A percentile compares a stretch with the other conserved stretches of the same genome.
Conservation (phyloP, 2,797 vertebrate genomes). For the Aulostomus chinensis region DNA sequence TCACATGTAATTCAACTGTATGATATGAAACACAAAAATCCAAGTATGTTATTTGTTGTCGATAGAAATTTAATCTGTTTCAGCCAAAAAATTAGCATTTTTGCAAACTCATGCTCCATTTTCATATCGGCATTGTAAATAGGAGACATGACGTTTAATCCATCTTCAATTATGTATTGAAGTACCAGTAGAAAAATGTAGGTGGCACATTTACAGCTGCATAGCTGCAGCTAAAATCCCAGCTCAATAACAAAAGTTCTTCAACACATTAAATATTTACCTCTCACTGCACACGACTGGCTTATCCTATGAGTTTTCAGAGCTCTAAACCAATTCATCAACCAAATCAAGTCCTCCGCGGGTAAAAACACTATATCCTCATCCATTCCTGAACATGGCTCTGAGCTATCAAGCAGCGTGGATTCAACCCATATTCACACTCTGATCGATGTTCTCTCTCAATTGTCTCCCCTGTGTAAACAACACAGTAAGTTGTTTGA, state of each 20-base stretch:
- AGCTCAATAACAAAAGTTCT: conserved; percentile 74
- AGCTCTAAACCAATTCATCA: conserved; percentile 64
- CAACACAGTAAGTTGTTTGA: conserved; percentile 68
- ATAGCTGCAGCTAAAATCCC: conserved; percentile 61
- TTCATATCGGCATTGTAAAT: conserved; percentile 19
- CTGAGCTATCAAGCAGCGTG: conserved; percentile 45
- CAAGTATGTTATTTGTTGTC: no score
- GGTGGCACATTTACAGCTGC: conserved; percentile 57
- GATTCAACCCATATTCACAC: conserved; percentile 44
- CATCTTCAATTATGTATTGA: conserved; percentile 13
- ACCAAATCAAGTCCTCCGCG: conserved; percentile 64
- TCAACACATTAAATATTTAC: conserved; percentile 76
- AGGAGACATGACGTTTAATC: conserved; percentile 14
- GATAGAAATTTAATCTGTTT: no score
- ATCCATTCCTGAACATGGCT: conserved; percentile 37
- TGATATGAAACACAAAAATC: no score
- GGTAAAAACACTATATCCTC: conserved; percentile 63
- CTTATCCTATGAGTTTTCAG: conserved; percentile 67
- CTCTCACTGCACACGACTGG: conserved; percentile 46
- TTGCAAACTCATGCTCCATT: not conserved
- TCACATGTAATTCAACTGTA: no score
- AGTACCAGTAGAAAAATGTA: conserved; percentile 45
- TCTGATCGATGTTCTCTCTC: conserved; percentile 65
- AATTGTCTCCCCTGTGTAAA: conserved; percentile 65
- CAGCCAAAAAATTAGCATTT: no score